Evolutionary conservation across 2,888 invertebrate species (phyloP).

Genomic region (Leucophenga maculata): DNA sequence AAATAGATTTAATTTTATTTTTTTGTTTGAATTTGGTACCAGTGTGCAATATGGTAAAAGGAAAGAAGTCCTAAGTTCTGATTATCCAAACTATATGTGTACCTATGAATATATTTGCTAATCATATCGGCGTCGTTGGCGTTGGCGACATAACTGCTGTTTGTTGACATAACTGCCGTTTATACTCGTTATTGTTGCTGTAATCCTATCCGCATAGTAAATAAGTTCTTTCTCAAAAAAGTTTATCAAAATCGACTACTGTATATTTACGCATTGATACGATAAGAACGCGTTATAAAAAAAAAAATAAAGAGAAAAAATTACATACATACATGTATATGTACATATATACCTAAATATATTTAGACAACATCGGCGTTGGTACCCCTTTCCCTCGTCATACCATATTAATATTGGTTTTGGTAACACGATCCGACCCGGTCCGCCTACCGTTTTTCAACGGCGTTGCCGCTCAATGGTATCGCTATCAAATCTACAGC

Average conservation of each 20-base stretch:
- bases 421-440: too few species aligned
- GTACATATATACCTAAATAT: not conserved
- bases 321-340: not conserved
- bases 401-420: too few species aligned
- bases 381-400: not conserved
- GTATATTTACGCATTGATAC: constrained; percentile 66
- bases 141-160: not conserved
- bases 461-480: not conserved
- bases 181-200: not conserved
- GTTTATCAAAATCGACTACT: constrained; percentile 60
- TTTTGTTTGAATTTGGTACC: too few species aligned
- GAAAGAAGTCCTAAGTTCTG: not conserved
- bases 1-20: too few species aligned
- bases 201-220: not conserved
- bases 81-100: not conserved
- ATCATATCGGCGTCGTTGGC: not conserved
- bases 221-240: not conserved
- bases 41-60: too few species aligned
- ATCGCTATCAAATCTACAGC: constrained; percentile 28
- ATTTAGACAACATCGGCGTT: not conserved
- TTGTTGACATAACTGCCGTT: not conserved
- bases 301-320: constrained; percentile 36
- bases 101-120: not conserved
- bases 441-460: too few species aligned
- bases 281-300: constrained; percentile 64